A percentile compares a stretch with the other conserved stretches of the same genome.
phyloP scores from a whole-genome alignment of 2,888 invertebrate species.

The Cataglyphis livida region DNA sequence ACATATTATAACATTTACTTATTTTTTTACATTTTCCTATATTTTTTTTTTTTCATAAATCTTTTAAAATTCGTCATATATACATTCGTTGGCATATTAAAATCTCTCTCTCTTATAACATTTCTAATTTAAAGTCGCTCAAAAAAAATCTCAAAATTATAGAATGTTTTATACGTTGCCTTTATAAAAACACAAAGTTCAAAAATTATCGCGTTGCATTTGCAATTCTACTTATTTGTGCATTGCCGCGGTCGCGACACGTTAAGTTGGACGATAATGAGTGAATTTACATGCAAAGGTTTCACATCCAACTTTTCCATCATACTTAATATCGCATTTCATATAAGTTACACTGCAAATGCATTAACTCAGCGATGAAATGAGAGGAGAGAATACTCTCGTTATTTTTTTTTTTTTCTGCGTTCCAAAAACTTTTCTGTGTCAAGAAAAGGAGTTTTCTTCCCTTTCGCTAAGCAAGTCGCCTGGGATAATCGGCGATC shows the following conservation, averaged over 20 bases:
- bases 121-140: background rate
- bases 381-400: background rate
- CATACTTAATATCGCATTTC: constrained; percentile 48
- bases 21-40: background rate
- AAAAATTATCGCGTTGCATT: background rate
- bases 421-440: background rate
- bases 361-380: constrained; percentile 32
- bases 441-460: constrained; percentile 11
- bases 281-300: constrained; percentile 40
- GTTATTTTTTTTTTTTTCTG: background rate
- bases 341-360: constrained; percentile 46
- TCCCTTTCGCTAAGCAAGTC: constrained; percentile 35
- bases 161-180: background rate
- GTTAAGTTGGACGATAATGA: constrained; percentile 43
- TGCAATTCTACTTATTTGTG: constrained; percentile 19
- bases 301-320: constrained; percentile 26
- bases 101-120: background rate
- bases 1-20: background rate
- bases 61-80: background rate
- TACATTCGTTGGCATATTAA: background rate
- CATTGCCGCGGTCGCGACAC: background rate
- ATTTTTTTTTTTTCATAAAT: background rate
- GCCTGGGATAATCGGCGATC: constrained; percentile 52
- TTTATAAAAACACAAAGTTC: background rate
- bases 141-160: background rate